A percentile compares a stretch with the other conserved stretches of the same genome.
phyloP scores from a whole-genome alignment of 2,888 invertebrate genomes.

The Blastobasis lacticolella region DNA sequence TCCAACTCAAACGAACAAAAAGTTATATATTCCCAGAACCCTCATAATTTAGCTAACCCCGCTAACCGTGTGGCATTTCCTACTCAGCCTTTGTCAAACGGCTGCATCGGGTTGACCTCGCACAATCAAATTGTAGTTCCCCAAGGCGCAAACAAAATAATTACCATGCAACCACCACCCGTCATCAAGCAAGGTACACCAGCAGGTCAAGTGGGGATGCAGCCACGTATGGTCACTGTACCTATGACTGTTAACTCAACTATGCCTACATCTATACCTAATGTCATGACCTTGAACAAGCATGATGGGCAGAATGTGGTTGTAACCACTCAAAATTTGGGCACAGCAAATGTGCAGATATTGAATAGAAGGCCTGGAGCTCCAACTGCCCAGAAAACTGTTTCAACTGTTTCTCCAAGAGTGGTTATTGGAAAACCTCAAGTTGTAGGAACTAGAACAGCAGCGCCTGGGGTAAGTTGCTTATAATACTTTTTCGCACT shows the following conservation, averaged over 20 bases:
- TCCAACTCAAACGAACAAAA: constrained; percentile 71
- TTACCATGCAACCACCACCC: constrained; percentile 61
- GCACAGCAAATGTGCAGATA: constrained; percentile 86
- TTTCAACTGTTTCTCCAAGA: constrained; percentile 84
- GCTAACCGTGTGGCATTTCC: constrained; percentile 35
- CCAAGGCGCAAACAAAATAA: constrained; percentile 35
- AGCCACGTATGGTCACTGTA: constrained; percentile 76
- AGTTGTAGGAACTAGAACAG: constrained; percentile 86
- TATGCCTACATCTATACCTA: constrained; percentile 72
- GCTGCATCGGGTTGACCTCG: constrained; percentile 77
- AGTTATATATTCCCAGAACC: constrained; percentile 68
- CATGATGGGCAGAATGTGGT: constrained; percentile 67
- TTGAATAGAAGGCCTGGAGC: constrained; percentile 87
- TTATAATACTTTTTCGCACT: constrained; percentile 1
- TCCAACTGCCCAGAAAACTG: constrained; percentile 81
- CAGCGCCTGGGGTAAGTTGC: constrained; percentile 82
- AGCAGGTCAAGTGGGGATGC: constrained; percentile 53
- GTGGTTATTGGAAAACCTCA: constrained; percentile 89
- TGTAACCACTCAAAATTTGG: constrained; percentile 74
- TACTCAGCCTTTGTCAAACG: constrained; percentile 78
- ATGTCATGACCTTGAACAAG: constrained; percentile 79
- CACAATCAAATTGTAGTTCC: constrained; percentile 65
- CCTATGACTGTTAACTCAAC: constrained; percentile 78
- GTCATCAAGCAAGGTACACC: constrained; percentile 61
- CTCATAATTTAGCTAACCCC: constrained; percentile 56